These are phyloP conservation scores for Siphlonurus alternatus DNA, from an alignment of 2,888 invertebrate genomes.

Conservation along the genomic window DNA sequence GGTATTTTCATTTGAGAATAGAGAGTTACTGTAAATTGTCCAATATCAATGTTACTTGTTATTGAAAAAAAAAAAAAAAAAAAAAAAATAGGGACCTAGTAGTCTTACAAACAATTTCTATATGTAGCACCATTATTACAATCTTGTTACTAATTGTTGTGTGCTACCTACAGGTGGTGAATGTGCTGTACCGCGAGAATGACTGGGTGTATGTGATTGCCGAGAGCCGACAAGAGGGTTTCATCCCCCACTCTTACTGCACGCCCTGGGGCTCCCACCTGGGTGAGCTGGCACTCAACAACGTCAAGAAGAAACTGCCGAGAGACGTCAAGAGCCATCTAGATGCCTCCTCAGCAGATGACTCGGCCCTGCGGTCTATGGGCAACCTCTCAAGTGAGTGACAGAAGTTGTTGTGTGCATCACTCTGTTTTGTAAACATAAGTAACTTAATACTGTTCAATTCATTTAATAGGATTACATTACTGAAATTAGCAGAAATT, in stretches of 20 bases:
- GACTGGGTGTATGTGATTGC: slow-evolving; percentile 96
- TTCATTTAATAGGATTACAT: too few species aligned
- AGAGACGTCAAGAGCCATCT: slow-evolving; percentile 23
- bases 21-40: too few species aligned
- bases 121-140: too few species aligned
- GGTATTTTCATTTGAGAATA: too few species aligned
- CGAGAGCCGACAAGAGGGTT: slow-evolving; percentile 79
- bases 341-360: slow-evolving; percentile 32
- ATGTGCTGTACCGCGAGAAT: slow-evolving; percentile 84
- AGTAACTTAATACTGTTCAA: slow-evolving; percentile 39
- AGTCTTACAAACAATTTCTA: too few species aligned
- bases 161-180: slow-evolving; percentile 48
- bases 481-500: too few species aligned
- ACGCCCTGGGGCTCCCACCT: slow-evolving; percentile 65
- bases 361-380: slow-evolving; percentile 23
- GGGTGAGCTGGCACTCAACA: slow-evolving; percentile 52
- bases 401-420: too few species aligned
- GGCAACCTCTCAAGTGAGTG: slow-evolving; percentile 2
- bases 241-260: slow-evolving; percentile 88
- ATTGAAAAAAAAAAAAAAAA: too few species aligned
- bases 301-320: slow-evolving; percentile 72
- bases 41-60: too few species aligned
- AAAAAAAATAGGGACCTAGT: too few species aligned
- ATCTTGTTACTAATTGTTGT: too few species aligned
- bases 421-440: too few species aligned